Evolutionary conservation across 2,113 vertebrate species (phyloP), one percentile per base, ranked within the genome.

Genomic region (Anguilla rostrata): DNA sequence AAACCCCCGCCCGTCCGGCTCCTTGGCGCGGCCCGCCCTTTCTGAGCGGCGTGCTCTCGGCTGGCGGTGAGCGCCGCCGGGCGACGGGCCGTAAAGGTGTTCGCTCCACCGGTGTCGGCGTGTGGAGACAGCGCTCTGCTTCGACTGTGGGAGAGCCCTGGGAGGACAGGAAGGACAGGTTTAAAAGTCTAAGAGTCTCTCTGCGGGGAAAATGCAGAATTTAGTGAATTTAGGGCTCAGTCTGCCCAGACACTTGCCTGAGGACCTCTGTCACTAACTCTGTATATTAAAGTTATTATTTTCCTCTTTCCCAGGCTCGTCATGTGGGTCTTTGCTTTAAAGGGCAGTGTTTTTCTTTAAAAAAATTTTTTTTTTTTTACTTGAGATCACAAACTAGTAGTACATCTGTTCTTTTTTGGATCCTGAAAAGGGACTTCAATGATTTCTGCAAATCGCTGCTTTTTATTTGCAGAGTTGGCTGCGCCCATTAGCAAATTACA

Each of bases 31-130:
- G 40, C 66, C 56, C 56, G 29, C 39, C 79, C 20, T 8, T 16
- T 40, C 63, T 86, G 40, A 43, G 79, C 39, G 12, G 29, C 49
- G 53, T 46, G 39, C 66, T 41, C 83, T 66, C 20, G 26, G 78
- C n/a, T 60, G 56, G 49, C 85, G 43, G 85, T 82, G 63, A 86
- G 41, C 71, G 85, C 80, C 56, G 41, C 49, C 29, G 66, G 80
- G 39, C 85, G n/a, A 20, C 57, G 46, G 84, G 18, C 84, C 49
- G 40, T 43, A 63, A 63, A 46, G 57, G 78, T 66, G 34, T 39
- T 39, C 66, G 34, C 26, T 39, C 41, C 29, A 15, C n/a, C n/a
- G n/a, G n/a, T 83, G 86, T 86, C 86, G 83, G 43, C 43, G n/a
- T 86, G 41, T 66, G 60, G 29, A 83, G 81, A 86, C 20, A 41